Evolutionary conservation across 92 coral and sea anemone genomes (phyloP), one percentile per base, ranked within the genome.

Genomic region (Anthopleura xanthogrammica): DNA sequence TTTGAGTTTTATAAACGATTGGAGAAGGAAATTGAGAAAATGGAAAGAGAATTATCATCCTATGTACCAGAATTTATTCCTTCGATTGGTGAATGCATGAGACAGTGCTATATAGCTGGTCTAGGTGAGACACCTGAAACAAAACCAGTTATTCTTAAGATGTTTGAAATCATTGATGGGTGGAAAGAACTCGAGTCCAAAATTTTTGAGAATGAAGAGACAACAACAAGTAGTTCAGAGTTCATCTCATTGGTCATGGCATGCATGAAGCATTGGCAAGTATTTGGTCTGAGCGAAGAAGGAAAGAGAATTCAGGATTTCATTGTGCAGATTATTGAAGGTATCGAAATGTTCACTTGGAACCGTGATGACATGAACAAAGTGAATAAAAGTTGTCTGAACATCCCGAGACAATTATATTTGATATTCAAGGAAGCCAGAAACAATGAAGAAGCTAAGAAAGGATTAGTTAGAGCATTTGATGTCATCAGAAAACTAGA

Each of bases 381-480:
- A 19, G n/a, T 64, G 7, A 19, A 19, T 64, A 22, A 64, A 22
- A 81, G 84, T 36, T 66, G 23, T 81, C 41, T 82, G 12, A 72
- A 82, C 79, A 72, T 82, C 29, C 85, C 85, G 0, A 82, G 23
- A 58, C 78, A 72, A 16, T 82, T 82, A n/a, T 76, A 64, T 56
- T 42, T 52, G 19, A 64, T 60, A 29, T 73, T 82, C 41, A 75
- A 72, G 17, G 79, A n/a, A 11, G 29, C 78, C 8, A 24, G 60
- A 68, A 17, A 36, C 12, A 52, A 7, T 20, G 79, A 72, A 20
- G 75, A 60, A 41, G 65, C 22, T 10, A 46, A 81, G 23, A n/a
- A 81, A 41, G 66, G 23, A 29, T 17, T 82, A 16, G 40, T 64
- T 20, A 72, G 54, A 16, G 24, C 48, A 16, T n/a, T 81, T 16